Evolutionary conservation across 2,888 invertebrate species (phyloP), one percentile per base, ranked within the genome.

Genomic region (Zelleria hepariella): DNA sequence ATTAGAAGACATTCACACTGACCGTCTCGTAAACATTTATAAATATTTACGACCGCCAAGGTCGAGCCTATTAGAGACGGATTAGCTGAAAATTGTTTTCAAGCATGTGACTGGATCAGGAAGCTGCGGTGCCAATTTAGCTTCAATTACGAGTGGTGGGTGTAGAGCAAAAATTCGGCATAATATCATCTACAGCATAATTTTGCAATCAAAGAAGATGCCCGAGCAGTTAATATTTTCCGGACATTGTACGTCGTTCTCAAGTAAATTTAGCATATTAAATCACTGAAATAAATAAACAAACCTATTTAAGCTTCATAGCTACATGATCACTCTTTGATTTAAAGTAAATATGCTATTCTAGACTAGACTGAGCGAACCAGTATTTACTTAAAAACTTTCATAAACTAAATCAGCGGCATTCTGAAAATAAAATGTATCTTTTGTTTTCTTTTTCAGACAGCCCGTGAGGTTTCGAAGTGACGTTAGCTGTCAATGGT

Each of bases 1-100:
- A 72, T 73, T 76, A 76, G 78, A 81, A 81, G 78, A 77, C 78
- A 80, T 82, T 82, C 78, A 82, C 80, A 79, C 73, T 79, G 78
- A 77, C 73, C 78, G 75, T 72, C 58, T 52, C 57, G 75, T 76
- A 72, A 73, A 72, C 69, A 68, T 67, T 72, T 78, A 76, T 77
- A 80, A 78, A 80, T 78, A 75, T 80, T 80, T 78, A 78, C 71
- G 69, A 74, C 68, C 75, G 73, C 73, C 82, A 84, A 83, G 83
- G 83, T 74, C 71, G 67, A 61, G 63, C 69, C 73, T 76, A 77
- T 75, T 76, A 78, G 75, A 65, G 72, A 65, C 65, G 67, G 71
- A 75, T 76, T 77, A 76, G 74, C 67, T 63, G 54, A 23, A 23
- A 51, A 21, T 51, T 21, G 51, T 51, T 51, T 42, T 42, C 32